These are phyloP conservation scores for Nannospalax galili DNA, from an alignment of 2,113 vertebrate species.

Conservation along the genomic window DNA sequence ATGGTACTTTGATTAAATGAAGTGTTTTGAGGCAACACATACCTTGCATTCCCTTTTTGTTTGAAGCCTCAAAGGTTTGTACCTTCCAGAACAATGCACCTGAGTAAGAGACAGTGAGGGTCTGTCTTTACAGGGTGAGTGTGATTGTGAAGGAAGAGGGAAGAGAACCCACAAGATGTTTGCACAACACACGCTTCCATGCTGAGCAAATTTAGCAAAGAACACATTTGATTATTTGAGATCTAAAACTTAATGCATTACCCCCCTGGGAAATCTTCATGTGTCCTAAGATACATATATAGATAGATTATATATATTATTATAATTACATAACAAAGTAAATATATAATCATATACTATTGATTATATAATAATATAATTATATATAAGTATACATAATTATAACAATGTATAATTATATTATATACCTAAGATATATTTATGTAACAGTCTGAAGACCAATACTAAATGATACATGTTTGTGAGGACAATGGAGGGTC, in stretches of 20 bases:
- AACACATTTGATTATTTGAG: neutral
- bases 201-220: constrained; percentile 7
- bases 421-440: too few species aligned
- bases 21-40: neutral
- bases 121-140: neutral
- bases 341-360: too few species aligned
- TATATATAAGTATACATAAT: too few species aligned
- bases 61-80: neutral
- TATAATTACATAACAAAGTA: too few species aligned
- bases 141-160: neutral
- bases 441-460: neutral
- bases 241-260: neutral
- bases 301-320: too few species aligned
- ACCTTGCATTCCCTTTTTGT: neutral
- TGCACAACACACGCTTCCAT: neutral
- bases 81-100: neutral
- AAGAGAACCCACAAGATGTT: neutral
- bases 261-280: neutral
- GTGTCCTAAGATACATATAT: neutral
- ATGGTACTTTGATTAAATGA: neutral
- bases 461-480: neutral
- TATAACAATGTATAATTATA: too few species aligned
- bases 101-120: neutral
- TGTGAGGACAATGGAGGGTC: neutral
- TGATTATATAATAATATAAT: too few species aligned